Base-by-base conservation (phyloP, 2,113 vertebrate species). In the Clarias magur region DNA sequence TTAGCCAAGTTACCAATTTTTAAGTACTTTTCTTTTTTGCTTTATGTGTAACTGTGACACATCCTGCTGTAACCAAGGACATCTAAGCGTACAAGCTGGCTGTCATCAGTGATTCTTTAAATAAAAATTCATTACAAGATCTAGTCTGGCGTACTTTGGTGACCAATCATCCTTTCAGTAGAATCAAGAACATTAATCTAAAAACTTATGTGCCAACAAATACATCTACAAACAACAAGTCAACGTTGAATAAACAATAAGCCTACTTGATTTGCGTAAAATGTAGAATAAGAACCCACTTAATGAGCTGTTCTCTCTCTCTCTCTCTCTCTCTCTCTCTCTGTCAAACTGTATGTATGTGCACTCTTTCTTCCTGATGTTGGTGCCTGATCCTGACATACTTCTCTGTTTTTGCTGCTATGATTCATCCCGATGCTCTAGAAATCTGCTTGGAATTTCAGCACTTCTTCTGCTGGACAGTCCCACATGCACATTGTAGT, bases 191-290 rank as follows among this genome's bases (percentile, higher is more conserved):
- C 21, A 54, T 27, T 67, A 38, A 67, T 68, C 76, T 57, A 23
- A 54, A 21, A 53, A 54, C 42, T 73, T 10, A 42, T 3, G 21
- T 73, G 42, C 42, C 34, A 75, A 75, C 68, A 48, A 73, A 70
- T 34, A 60, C 30, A 42, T 85, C 79, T 27, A 13, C 23, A 17
- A n/a, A 78, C 34, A 75, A 75, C 59, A 60, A 60, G 19, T 75
- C 72, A 25, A 60, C n/a, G 23, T 62, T 63, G 57, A 16, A 60
- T 54, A 85, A 54, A 65, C 84, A 86, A 68, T 80, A 67, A 86
- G 84, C 42, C 12, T 67, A 3, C 48, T 10, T 62, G 73, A 54
- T 67, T 56, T 27, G 27, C 19, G 82, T 9, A 80, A 38, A 82
- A 3, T 68, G 65, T 27, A 27, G 65, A n/a, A 63, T n/a, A 63